A percentile compares a stretch with the other conserved stretches of the same genome.
Evolutionary conservation across 2,113 vertebrate genomes (phyloP).

Genomic region (Rhipidura dahli): DNA sequence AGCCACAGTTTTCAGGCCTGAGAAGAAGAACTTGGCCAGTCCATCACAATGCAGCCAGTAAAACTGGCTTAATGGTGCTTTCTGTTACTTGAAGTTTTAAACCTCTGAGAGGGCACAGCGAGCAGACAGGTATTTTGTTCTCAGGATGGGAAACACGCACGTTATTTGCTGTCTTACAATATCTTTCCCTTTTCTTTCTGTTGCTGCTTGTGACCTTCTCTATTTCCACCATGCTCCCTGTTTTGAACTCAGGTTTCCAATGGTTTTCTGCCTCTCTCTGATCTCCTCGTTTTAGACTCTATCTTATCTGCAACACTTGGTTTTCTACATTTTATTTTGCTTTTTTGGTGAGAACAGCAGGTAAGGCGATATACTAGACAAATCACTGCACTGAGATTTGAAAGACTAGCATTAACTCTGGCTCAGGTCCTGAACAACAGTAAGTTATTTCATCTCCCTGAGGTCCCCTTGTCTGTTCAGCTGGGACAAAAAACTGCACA

Average conservation of each 20-base stretch:
- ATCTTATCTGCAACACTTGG: neutral
- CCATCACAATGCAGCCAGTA: accelerated
- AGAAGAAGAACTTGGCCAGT: neutral
- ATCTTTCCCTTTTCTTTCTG: neutral
- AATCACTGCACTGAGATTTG: neutral
- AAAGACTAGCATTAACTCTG: neutral
- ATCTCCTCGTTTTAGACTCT: neutral
- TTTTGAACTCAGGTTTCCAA: slow-evolving; percentile 22
- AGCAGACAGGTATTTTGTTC: neutral
- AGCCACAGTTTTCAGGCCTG: neutral
- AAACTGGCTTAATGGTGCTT: neutral
- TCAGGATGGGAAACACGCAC: neutral
- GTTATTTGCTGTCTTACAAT: neutral
- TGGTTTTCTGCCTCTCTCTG: neutral
- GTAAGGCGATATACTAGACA: neutral
- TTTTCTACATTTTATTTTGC: neutral
- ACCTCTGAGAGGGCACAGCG: neutral
- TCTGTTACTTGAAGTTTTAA: neutral
- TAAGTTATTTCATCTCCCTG: neutral
- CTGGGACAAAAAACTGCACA: neutral
- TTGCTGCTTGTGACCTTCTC: neutral
- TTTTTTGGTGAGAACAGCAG: neutral
- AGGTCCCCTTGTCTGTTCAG: neutral
- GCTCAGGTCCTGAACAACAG: neutral
- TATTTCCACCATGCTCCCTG: neutral